A percentile compares a stretch with the other conserved stretches of the same genome.
phyloP scores from a whole-genome alignment of 2,888 invertebrate species.

The Exephanes ischioxanthus region DNA sequence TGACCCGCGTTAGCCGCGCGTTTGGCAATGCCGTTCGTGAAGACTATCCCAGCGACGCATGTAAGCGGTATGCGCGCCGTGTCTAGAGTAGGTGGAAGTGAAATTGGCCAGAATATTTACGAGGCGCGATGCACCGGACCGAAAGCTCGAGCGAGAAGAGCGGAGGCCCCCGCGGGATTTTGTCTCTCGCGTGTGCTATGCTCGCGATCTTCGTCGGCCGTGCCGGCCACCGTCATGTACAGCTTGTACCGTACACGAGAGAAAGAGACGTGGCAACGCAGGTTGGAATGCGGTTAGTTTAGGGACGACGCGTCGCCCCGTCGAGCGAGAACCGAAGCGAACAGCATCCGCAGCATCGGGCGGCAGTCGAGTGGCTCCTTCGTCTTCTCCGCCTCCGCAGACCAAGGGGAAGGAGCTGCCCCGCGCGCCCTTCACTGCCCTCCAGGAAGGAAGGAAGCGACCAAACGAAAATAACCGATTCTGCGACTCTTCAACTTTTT shows the following conservation, averaged over 20 bases:
- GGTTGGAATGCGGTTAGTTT: slow-evolving; percentile 79
- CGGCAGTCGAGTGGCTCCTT: slow-evolving; percentile 44
- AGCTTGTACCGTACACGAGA: slow-evolving; percentile 36
- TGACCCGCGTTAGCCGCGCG: neutral
- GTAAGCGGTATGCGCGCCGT: slow-evolving; percentile 7
- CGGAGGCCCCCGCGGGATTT: slow-evolving; percentile 18
- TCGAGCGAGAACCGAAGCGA: slow-evolving; percentile 65
- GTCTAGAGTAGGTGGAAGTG: slow-evolving; percentile 48
- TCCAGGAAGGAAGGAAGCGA: slow-evolving; percentile 72
- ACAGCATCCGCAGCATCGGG: slow-evolving; percentile 19
- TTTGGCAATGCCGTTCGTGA: neutral
- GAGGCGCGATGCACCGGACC: slow-evolving; percentile 51
- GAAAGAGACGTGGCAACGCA: slow-evolving; percentile 79
- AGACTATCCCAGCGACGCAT: slow-evolving; percentile 40
- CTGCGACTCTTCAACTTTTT: neutral
- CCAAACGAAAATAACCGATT: slow-evolving; percentile 24
- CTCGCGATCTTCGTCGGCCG: slow-evolving; percentile 36
- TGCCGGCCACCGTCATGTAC: slow-evolving; percentile 18
- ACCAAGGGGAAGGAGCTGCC: slow-evolving; percentile 9
- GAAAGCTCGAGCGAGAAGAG: slow-evolving; percentile 40
- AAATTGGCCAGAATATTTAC: slow-evolving; percentile 65
- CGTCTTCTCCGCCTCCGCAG: slow-evolving; percentile 50
- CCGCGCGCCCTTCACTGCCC: slow-evolving; percentile 57
- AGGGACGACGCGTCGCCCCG: slow-evolving; percentile 76
- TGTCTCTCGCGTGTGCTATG: slow-evolving; percentile 28